A percentile compares a stretch with the other conserved stretches of the same genome.
phyloP scores from a whole-genome alignment of 1,140 invertebrate species.

The Agraylea sexmaculata region DNA sequence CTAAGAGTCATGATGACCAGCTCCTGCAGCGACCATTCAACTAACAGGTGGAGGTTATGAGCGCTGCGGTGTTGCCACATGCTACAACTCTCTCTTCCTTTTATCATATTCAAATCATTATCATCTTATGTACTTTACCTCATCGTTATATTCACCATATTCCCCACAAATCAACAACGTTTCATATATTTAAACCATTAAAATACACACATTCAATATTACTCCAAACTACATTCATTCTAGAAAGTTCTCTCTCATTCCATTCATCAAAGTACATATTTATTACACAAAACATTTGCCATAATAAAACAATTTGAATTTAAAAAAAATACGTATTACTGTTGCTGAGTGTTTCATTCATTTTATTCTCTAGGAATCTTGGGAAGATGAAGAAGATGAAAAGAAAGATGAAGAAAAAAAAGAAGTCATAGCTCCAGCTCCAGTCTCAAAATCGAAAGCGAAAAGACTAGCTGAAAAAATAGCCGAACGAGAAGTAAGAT shows the following conservation, averaged over 20 bases:
- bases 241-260: not conserved
- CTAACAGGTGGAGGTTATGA: constrained; percentile 3
- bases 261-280: not conserved
- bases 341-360: constrained; percentile 1
- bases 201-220: not conserved
- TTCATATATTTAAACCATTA: not conserved
- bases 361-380: constrained; percentile 57
- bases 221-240: not conserved
- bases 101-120: not conserved
- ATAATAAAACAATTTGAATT: too few relatives aligned
- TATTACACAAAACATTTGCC: too few relatives aligned
- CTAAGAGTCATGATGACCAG: not conserved
- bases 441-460: constrained; percentile 47
- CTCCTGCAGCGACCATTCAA: not conserved
- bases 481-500: constrained; percentile 65
- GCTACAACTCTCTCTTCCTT: constrained; percentile 6
- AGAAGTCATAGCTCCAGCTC: constrained; percentile 28
- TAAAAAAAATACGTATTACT: too few relatives aligned
- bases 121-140: not conserved
- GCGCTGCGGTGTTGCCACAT: not conserved
- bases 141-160: not conserved
- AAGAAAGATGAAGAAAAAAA: constrained; percentile 48
- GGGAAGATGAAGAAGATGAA: constrained; percentile 72
- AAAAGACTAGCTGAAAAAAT: constrained; percentile 66
- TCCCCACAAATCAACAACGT: too few relatives aligned